These are phyloP conservation scores for Pilophorus perplexus DNA, from an alignment of 2,888 invertebrate genomes.

Conservation along the genomic window DNA sequence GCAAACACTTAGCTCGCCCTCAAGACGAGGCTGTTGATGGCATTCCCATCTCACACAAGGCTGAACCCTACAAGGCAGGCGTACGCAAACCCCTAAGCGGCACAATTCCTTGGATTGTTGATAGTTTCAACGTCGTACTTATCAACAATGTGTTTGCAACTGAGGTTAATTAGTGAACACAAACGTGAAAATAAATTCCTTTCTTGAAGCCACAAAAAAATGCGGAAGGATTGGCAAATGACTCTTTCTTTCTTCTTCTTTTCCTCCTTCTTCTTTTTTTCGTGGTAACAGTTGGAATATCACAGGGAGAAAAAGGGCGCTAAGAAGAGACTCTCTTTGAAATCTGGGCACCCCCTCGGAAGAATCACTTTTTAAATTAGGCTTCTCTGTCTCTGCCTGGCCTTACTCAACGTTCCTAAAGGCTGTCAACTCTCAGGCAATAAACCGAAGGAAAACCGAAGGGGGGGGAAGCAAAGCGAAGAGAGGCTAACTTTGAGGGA, in stretches of 20 bases:
- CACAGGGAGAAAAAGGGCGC: constrained; percentile 1
- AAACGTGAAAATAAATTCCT: too few species aligned
- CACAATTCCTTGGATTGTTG: too few species aligned
- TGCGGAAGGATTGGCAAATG: background rate
- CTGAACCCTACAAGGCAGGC: too few species aligned
- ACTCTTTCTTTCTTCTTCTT: background rate
- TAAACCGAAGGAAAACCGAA: background rate
- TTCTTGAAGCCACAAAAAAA: too few species aligned
- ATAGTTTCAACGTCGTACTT: too few species aligned
- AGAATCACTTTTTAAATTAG: constrained; percentile 27
- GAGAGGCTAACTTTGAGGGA: constrained; percentile 15
- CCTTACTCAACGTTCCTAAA: background rate
- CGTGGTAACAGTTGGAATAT: too few species aligned
- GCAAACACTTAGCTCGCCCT: too few species aligned
- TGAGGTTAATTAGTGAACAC: too few species aligned
- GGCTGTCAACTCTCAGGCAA: background rate
- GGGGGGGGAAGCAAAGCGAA: background rate
- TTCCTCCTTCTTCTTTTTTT: background rate
- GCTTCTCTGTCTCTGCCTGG: background rate
- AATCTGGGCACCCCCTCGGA: background rate
- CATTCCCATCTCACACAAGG: too few species aligned
- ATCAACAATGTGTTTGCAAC: too few species aligned
- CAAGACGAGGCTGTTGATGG: too few species aligned
- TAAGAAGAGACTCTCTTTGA: constrained; percentile 21
- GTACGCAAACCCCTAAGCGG: too few species aligned